Base-by-base conservation (phyloP, 2,797 vertebrate species). In the Sphenopsis melanotis region DNA sequence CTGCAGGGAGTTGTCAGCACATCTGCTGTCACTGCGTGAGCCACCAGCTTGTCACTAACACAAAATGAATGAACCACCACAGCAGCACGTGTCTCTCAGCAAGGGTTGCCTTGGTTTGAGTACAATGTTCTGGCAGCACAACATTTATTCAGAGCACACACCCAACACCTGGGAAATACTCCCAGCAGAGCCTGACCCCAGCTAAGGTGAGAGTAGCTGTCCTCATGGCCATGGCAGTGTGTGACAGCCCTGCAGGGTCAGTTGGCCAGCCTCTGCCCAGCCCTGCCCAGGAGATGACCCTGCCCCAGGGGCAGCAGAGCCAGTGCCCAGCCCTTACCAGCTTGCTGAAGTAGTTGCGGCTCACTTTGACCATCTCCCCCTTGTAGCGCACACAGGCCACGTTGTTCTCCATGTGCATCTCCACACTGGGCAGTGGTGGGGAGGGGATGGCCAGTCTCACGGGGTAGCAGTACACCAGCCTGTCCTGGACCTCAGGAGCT, bases 321-420 rank as follows among this genome's bases (percentile, higher is more conserved):
- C 19, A 17, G 82, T 0, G 1, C 44, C 27, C 44, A 42, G 72
- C 75, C 94, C 98, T 92, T 90, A 99, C 99, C 99, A 99, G 98
- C 97, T 99, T 99, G 97, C 98, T 99, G 98, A 99, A 99, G 98
- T 99, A 99, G 82, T 98, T 99, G 81, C 99, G 98, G 98, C 99
- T 99, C 94, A 99, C 98, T 94, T 99, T 99, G 86, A 99, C 99
- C 99, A 99, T 99, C 97, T 99, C 99, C 30, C 99, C 99, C 96
- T 98, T 99, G 96, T 98, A 99, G 41, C 99, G 98, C 82, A 99
- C 97, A 65, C 99, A 99, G 1, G 99, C 99, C 61, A 99, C 94
- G 2, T 98, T 99, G 53, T 99, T 99, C 95, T 99, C 99, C 79
- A 99, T 98, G 91, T 99, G 99, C 93, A 99, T 98, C 95, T 99